These are phyloP conservation scores for Micrastur ruficollis DNA, from an alignment of 2,797 vertebrate species.

Conservation along the genomic window DNA sequence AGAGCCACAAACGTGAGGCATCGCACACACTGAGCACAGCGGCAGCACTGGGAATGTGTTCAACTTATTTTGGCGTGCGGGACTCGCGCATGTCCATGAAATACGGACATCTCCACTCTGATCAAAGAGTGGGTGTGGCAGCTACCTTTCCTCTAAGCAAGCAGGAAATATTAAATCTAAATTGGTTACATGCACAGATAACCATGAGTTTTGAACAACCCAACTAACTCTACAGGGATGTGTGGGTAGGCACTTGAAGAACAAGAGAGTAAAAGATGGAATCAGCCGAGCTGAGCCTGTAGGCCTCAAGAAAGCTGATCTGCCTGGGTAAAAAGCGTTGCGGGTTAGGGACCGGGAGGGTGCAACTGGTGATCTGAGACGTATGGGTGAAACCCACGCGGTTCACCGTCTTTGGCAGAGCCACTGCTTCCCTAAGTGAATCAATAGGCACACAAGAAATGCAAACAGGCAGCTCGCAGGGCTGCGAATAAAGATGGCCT, in stretches of 20 bases:
- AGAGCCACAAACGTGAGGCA: not conserved
- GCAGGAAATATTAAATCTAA: not conserved
- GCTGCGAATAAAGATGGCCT: not conserved
- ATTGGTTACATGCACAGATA: not conserved
- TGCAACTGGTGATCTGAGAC: not conserved
- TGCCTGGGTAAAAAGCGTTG: fast-evolving
- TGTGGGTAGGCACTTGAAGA: fast-evolving
- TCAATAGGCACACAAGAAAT: fast-evolving
- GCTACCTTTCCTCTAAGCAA: not conserved
- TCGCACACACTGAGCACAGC: fast-evolving
- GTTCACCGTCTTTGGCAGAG: not conserved
- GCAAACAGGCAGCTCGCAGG: not conserved
- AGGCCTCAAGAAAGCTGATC: not conserved
- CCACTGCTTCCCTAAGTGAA: not conserved
- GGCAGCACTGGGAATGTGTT: not conserved
- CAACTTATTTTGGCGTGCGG: not conserved
- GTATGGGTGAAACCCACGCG: fast-evolving
- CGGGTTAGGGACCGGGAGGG: too few relatives aligned
- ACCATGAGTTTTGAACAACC: not conserved
- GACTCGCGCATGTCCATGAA: fast-evolving
- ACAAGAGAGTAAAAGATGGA: not conserved
- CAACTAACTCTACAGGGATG: not conserved
- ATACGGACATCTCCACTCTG: fast-evolving
- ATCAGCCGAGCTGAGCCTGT: not conserved
- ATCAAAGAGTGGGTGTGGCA: not conserved